Conservation (phyloP, 2,113 vertebrate genomes). For the Danio rerio region DNA sequence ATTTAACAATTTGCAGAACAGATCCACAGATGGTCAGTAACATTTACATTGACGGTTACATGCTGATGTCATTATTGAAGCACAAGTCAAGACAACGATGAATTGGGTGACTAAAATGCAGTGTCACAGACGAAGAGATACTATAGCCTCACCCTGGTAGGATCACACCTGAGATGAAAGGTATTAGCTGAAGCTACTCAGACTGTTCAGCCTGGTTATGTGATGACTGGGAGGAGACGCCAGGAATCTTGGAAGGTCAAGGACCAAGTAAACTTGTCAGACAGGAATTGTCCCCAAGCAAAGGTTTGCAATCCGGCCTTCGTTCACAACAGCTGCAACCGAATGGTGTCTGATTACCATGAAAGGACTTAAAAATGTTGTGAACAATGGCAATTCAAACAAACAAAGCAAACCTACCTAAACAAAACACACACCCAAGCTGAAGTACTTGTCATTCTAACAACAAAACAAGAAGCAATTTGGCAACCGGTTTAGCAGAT, state of each 20-base stretch:
- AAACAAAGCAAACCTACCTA: constrained; percentile 8
- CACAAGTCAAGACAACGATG: background rate
- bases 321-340: constrained; percentile 24
- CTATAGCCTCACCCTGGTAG: constrained; percentile 18
- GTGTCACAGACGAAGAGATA: constrained; percentile 15
- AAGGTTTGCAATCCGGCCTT: constrained; percentile 40
- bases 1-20: background rate
- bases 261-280: constrained; percentile 47
- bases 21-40: background rate
- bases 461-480: background rate
- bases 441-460: too few species aligned
- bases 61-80: background rate
- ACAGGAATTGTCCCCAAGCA: constrained; percentile 51
- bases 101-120: constrained; percentile 12
- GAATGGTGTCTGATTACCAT: background rate
- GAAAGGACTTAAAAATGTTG: background rate
- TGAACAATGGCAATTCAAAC: constrained; percentile 14
- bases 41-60: background rate
- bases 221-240: constrained; percentile 47
- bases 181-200: constrained; percentile 25
- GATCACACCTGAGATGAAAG: constrained; percentile 26
- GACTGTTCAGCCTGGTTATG: constrained; percentile 27
- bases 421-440: constrained; percentile 5
- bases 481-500: background rate
- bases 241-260: constrained; percentile 24